phyloP scores from a whole-genome alignment of 1,140 invertebrate genomes.

The Neodiprion fabricii region DNA sequence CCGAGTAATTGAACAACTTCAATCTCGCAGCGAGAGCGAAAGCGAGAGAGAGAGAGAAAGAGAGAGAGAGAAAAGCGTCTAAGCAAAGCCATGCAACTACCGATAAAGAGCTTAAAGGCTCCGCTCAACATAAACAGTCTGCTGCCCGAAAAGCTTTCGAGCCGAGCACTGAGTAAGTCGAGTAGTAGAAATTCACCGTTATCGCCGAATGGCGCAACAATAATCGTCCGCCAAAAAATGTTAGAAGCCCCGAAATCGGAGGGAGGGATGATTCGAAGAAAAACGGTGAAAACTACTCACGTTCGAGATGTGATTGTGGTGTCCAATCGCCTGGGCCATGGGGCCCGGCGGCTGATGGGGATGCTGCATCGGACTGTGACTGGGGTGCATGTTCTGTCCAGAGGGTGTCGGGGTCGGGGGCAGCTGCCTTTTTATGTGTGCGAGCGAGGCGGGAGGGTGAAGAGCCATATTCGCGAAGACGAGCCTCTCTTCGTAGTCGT shows the following conservation, averaged over 20 bases:
- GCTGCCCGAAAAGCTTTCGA: no score
- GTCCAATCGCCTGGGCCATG: constrained; percentile 48
- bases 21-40: neutral
- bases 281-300: constrained; percentile 41
- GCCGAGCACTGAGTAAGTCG: no score
- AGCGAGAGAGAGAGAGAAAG: no score
- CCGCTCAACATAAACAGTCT: neutral
- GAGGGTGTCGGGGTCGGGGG: constrained; percentile 59
- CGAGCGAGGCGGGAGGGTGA: constrained; percentile 80
- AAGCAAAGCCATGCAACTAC: constrained; percentile 2
- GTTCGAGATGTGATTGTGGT: constrained; percentile 56
- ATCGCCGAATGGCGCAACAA: no score
- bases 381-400: constrained; percentile 49
- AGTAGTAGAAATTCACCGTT: no score
- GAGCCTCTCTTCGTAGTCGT: constrained; percentile 93
- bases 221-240: no score
- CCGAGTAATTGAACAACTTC: neutral
- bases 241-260: no score
- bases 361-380: constrained; percentile 53
- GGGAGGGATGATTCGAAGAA: neutral
- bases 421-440: constrained; percentile 87
- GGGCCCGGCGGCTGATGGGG: constrained; percentile 46
- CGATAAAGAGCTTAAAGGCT: constrained; percentile 7
- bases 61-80: neutral
- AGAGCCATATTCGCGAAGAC: constrained; percentile 92